phyloP scores from a whole-genome alignment of 2,888 invertebrate species.

The Ophion ventricosus region DNA sequence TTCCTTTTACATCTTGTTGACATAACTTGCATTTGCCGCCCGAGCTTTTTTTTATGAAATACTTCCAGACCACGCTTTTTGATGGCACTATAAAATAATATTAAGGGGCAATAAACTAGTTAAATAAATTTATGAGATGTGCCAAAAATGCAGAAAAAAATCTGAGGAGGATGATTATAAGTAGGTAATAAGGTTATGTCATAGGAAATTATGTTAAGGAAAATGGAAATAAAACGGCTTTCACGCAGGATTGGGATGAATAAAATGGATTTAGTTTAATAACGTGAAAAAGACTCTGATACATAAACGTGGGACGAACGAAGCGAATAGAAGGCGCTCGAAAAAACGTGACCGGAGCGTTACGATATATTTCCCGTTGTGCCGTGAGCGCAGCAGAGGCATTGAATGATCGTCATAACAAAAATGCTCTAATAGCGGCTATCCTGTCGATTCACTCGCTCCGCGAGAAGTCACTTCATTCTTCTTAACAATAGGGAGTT shows the following conservation, averaged over 20 bases:
- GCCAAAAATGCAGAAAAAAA: conserved; percentile 22
- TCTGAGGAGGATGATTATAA: background rate
- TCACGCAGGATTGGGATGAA: background rate
- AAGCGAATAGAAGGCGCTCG: too few species aligned
- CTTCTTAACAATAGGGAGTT: too few species aligned
- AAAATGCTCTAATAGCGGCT: too few species aligned
- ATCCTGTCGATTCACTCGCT: too few species aligned
- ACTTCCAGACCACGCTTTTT: conserved; percentile 6
- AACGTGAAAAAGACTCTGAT: too few species aligned
- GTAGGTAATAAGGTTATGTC: conserved; percentile 11
- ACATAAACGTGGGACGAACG: too few species aligned
- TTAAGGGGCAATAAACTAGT: conserved; percentile 5
- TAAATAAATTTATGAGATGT: conserved; percentile 22
- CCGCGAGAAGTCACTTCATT: too few species aligned
- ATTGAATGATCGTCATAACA: too few species aligned
- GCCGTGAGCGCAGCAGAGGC: too few species aligned
- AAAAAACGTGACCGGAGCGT: too few species aligned
- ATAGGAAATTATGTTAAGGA: conserved; percentile 25
- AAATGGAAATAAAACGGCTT: background rate
- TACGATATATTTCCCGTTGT: too few species aligned
- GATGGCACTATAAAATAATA: conserved; percentile 14
- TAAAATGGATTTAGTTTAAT: too few species aligned
- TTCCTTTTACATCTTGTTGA: background rate
- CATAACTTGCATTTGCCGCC: conserved; percentile 18
- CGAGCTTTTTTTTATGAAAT: background rate